phyloP scores from a whole-genome alignment of 2,797 vertebrate genomes.

The Cynodonichthys magdalenae region DNA sequence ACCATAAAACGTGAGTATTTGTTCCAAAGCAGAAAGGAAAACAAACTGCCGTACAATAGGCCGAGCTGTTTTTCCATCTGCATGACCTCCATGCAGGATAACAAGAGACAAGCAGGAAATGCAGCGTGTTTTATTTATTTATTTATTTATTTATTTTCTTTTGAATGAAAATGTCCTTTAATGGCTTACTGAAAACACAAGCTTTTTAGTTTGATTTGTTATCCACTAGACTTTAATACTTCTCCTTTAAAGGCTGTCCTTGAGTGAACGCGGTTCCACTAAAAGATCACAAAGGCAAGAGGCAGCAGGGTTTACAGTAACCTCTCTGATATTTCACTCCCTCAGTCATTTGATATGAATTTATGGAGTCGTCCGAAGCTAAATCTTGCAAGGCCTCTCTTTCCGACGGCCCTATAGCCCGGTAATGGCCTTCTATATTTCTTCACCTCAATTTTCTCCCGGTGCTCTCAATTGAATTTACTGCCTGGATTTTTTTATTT shows the following conservation, averaged over 20 bases:
- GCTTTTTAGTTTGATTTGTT: conserved; percentile 74
- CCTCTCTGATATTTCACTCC: conserved; percentile 76
- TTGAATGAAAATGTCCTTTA: conserved; percentile 49
- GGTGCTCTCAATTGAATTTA: conserved; percentile 84
- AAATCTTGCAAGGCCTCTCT: conserved; percentile 82
- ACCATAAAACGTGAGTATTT: conserved; percentile 93
- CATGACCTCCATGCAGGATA: conserved; percentile 62
- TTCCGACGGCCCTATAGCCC: conserved; percentile 77
- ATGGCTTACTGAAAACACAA: conserved; percentile 58
- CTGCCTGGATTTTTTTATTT: conserved; percentile 62
- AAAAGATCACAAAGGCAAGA: conserved; percentile 73
- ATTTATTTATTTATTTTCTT: too few relatives aligned
- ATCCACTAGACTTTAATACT: conserved; percentile 62
- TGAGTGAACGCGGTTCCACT: conserved; percentile 63
- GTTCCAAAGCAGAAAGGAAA: conserved; percentile 12
- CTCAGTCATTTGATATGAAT: conserved; percentile 84
- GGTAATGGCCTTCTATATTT: conserved; percentile 85
- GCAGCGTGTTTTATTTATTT: conserved; percentile 17
- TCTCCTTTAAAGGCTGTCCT: conserved; percentile 65
- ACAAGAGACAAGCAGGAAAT: conserved; percentile 57
- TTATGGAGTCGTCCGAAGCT: conserved; percentile 80
- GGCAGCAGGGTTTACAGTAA: conserved; percentile 69
- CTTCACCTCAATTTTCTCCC: conserved; percentile 82
- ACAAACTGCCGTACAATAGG: not conserved
- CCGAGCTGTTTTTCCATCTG: conserved; percentile 13